phyloP scores from a whole-genome alignment of 1,140 invertebrate species.

The Microvelia longipes region DNA sequence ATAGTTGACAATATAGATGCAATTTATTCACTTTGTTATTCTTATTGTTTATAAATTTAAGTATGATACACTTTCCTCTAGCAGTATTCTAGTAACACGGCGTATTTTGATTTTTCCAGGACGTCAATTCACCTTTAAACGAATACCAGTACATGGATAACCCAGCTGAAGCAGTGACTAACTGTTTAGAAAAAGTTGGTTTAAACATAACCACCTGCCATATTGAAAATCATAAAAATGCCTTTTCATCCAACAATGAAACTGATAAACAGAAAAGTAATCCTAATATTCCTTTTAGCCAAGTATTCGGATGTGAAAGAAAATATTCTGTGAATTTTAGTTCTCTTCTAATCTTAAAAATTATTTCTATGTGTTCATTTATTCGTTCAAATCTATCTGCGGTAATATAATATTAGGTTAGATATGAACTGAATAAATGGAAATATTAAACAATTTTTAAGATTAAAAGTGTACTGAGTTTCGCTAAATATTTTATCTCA shows the following conservation, averaged over 20 bases:
- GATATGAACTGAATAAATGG: too few relatives aligned
- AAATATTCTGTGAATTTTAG: too few relatives aligned
- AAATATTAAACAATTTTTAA: too few relatives aligned
- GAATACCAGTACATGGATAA: slow-evolving; percentile 6
- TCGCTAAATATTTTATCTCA: too few relatives aligned
- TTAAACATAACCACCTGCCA: not conserved
- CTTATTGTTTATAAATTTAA: not conserved
- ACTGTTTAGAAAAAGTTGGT: not conserved
- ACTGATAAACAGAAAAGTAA: slow-evolving; percentile 8
- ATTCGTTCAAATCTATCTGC: too few relatives aligned
- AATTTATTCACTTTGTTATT: not conserved
- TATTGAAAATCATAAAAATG: slow-evolving; percentile 2
- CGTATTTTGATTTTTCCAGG: not conserved
- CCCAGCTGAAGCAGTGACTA: not conserved
- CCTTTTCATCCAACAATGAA: not conserved
- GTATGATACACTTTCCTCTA: not conserved
- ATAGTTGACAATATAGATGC: not conserved
- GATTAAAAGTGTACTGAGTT: too few relatives aligned
- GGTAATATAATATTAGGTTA: too few relatives aligned
- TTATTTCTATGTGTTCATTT: not conserved
- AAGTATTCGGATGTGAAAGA: too few relatives aligned
- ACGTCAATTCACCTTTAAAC: slow-evolving; percentile 3
- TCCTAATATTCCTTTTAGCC: too few relatives aligned
- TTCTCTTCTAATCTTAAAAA: too few relatives aligned
- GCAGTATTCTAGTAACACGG: not conserved